These are phyloP conservation scores for Calephelis perditalis DNA, from an alignment of 2,888 invertebrate genomes.

Conservation along the genomic window DNA sequence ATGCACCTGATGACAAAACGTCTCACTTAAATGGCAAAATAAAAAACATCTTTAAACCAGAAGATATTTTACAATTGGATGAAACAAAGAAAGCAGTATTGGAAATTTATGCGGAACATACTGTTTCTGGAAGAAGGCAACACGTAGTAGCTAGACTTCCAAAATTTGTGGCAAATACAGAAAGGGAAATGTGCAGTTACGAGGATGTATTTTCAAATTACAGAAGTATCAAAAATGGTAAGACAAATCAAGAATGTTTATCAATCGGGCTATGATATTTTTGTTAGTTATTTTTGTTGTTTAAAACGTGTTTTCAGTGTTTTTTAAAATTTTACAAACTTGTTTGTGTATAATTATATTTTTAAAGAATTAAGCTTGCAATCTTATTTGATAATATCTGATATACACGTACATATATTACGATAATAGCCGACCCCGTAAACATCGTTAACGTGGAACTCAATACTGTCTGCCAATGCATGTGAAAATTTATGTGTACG, in stretches of 20 bases:
- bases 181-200: slow-evolving; percentile 34
- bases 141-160: slow-evolving; percentile 53
- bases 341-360: no score
- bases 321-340: no score
- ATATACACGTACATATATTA: no score
- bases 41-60: slow-evolving; percentile 24
- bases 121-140: slow-evolving; percentile 36
- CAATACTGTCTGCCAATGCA: no score
- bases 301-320: not conserved
- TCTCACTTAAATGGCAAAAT: slow-evolving; percentile 18
- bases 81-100: slow-evolving; percentile 63
- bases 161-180: slow-evolving; percentile 47
- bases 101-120: slow-evolving; percentile 55
- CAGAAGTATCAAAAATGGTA: slow-evolving; percentile 32
- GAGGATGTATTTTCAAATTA: slow-evolving; percentile 24
- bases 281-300: slow-evolving; percentile 21
- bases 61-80: slow-evolving; percentile 54
- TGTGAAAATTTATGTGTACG: no score
- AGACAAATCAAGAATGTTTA: slow-evolving; percentile 40
- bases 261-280: slow-evolving; percentile 26
- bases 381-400: no score
- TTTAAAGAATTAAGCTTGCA: no score
- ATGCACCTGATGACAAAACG: slow-evolving; percentile 4
- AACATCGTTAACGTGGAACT: no score
- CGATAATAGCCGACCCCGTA: no score